Evolutionary conservation across 2,888 invertebrate genomes (phyloP).

Genomic region (Thyatira batis): DNA sequence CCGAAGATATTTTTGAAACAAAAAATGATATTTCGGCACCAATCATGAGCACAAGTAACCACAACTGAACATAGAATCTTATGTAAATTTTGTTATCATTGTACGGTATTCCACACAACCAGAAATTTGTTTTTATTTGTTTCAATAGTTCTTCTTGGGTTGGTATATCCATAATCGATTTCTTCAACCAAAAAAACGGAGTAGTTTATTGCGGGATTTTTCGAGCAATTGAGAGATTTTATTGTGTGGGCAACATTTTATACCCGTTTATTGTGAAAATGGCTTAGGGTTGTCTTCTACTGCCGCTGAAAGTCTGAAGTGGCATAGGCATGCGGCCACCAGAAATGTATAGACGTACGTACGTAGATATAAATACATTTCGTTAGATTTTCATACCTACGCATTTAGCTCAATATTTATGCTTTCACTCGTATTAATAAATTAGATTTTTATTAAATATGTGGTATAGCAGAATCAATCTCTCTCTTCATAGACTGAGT

Average conservation of each 20-base stretch:
- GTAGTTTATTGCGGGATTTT: not conserved
- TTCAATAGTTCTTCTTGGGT: conserved; percentile 51
- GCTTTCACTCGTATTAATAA: no score
- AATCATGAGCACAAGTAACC: conserved; percentile 34
- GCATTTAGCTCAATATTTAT: no score
- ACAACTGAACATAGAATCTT: conserved; percentile 35
- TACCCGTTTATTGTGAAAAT: not conserved
- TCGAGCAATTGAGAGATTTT: not conserved
- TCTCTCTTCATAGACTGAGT: no score
- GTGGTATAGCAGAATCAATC: no score
- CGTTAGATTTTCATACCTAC: no score
- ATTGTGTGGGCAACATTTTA: not conserved
- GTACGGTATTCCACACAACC: conserved; percentile 52
- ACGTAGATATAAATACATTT: no score
- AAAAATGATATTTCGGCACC: conserved; percentile 46
- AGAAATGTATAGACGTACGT: no score
- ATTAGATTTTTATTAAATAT: no score
- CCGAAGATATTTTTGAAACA: conserved; percentile 48
- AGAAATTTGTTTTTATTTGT: conserved; percentile 51
- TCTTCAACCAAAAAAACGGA: not conserved
- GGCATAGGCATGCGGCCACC: no score
- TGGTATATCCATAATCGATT: conserved; percentile 43
- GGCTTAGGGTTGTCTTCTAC: not conserved
- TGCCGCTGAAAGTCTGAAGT: not conserved
- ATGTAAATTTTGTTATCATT: conserved; percentile 32